Percentiles rank a stretch among this genome's conserved stretches.
phyloP scores from a whole-genome alignment of 64 coral and sea anemone species.

The Dendronephthya gigantea region DNA sequence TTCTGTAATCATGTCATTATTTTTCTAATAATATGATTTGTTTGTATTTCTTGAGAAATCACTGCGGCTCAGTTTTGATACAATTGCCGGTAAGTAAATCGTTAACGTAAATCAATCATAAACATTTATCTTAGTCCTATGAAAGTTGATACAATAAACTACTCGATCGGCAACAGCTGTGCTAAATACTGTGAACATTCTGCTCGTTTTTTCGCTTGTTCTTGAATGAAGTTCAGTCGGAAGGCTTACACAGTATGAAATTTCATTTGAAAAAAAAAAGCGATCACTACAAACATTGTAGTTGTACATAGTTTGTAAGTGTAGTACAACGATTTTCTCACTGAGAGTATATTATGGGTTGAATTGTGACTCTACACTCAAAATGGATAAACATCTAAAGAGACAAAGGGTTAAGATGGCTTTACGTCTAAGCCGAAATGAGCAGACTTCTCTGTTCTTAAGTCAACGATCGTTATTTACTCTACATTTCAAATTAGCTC shows the following conservation, averaged over 20 bases:
- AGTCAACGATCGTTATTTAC: not conserved
- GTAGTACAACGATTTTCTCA: not conserved
- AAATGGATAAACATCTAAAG: not conserved
- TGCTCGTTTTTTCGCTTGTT: not conserved
- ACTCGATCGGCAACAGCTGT: not conserved
- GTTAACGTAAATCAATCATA: not conserved
- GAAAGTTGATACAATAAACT: not conserved
- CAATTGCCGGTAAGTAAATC: not conserved
- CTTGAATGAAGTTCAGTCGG: not conserved
- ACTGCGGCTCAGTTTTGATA: not conserved
- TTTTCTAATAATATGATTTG: constrained; percentile 24
- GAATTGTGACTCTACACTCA: not conserved
- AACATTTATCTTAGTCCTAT: constrained; percentile 4
- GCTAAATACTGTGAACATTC: not conserved
- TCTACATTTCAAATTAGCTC: not conserved
- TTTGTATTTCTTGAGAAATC: constrained; percentile 6
- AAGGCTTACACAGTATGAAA: not conserved
- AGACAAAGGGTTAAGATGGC: not conserved
- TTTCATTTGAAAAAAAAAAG: not conserved
- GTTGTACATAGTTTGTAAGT: too few relatives aligned
- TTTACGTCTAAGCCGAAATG: not conserved
- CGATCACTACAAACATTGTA: not conserved
- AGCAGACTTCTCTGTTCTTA: not conserved
- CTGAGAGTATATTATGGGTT: not conserved
- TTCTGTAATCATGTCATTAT: constrained; percentile 15